These are phyloP conservation scores for Didymodactylos carnosus DNA, from an alignment of 2,888 invertebrate species.

Conservation along the genomic window DNA sequence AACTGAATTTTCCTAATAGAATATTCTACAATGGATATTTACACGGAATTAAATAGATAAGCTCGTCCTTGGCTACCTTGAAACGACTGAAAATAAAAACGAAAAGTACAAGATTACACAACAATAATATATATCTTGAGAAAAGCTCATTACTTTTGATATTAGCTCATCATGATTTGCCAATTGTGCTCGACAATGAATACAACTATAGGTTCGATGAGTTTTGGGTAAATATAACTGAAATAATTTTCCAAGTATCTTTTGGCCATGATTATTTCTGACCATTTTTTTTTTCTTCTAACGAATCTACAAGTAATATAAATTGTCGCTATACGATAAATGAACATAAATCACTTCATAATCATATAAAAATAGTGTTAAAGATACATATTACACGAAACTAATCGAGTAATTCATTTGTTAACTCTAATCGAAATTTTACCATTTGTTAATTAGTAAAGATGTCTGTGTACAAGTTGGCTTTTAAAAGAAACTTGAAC, in stretches of 20 bases:
- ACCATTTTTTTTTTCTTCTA: neutral
- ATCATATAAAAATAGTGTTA: too few species aligned
- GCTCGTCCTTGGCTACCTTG: conserved; percentile 99
- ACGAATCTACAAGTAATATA: too few species aligned
- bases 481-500: too few species aligned
- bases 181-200: conserved; percentile 97
- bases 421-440: too few species aligned
- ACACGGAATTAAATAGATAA: conserved; percentile 99
- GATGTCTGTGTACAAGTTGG: too few species aligned
- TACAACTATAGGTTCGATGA: conserved; percentile 97
- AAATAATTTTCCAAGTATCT: conserved; percentile 32
- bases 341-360: too few species aligned
- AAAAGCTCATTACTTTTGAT: conserved; percentile 82
- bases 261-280: neutral
- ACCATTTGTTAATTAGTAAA: too few species aligned
- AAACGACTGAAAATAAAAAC: conserved; percentile 40
- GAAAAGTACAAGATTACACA: conserved; percentile 20
- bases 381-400: too few species aligned
- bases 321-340: too few species aligned
- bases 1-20: neutral
- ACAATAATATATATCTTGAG: too few species aligned
- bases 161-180: conserved; percentile 99
- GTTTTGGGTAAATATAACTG: conserved; percentile 90
- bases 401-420: too few species aligned
- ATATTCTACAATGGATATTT: conserved; percentile 41